Evolutionary conservation across 1,140 invertebrate species (phyloP), one percentile per base, ranked within the genome.

Genomic region (Ceratosolen solmsi): DNA sequence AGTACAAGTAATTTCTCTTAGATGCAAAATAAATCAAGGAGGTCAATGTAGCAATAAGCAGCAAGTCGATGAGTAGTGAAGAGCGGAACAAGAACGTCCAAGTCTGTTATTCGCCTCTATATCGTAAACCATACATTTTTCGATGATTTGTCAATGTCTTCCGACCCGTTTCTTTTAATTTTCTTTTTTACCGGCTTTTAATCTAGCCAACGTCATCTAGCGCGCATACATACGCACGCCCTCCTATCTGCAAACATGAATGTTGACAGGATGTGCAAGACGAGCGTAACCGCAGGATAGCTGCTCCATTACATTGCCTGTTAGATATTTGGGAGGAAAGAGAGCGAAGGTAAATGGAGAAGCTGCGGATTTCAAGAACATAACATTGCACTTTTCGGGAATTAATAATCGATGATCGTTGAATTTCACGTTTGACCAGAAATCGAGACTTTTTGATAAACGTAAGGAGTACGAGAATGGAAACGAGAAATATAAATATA

Each of bases 81-180:
- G 60, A 63, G 33, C 27, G 63, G 27, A 4, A 38, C 20, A 68
- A 68, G 33, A 68, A 68, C 33, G 11, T 33, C 13, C 30, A 63
- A 63, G 30, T 68, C 15, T 38, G 58, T 65, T 65, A 68, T 38
- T 33, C 8, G 22, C 33, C 17, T 38, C 27, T 7, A n/a, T 0
- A 22, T 7, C 30, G 8, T 49, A 51, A 38, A 36, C 4, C 56
- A 17, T 38, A 84, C 87, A 89, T 88, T 89, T 89, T 89, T 88
- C 87, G 84, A 87, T 88, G 84, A 89, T 89, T 89, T 89, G 86
- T 89, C 89, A 89, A 89, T 89, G 86, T 89, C 86, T 82, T 74
- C 82, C 41, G 74, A 79, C 70, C 78, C n/a, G 49, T 60, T 58
- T 17, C 8, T 33, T 63, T 63, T 72, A 72, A 30, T 41, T 83